Evolutionary conservation across 2,888 invertebrate species (phyloP).

Genomic region (Neria commutata): DNA sequence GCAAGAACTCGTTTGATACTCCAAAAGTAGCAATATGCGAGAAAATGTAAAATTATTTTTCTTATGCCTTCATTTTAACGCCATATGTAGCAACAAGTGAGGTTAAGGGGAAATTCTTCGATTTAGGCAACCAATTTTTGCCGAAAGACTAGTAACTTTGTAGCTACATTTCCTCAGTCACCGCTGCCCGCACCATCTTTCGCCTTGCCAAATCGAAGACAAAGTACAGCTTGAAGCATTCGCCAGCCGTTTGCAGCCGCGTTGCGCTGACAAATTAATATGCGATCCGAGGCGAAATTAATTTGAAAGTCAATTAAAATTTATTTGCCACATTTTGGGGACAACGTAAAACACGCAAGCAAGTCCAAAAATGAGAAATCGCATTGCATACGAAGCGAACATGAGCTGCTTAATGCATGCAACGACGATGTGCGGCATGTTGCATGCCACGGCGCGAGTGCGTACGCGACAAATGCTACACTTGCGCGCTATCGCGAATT

Average conservation of each 20-base stretch:
- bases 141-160: no score
- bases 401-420: background rate
- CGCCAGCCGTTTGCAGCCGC: no score
- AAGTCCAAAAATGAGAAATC: background rate
- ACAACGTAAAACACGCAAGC: background rate
- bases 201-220: background rate
- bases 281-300: constrained; percentile 22
- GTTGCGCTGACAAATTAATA: constrained; percentile 8
- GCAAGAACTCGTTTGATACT: no score
- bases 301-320: constrained; percentile 31
- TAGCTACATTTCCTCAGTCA: no score
- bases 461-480: background rate
- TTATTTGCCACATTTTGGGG: constrained; percentile 18
- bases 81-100: no score
- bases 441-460: background rate
- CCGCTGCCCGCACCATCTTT: background rate
- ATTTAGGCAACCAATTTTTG: no score
- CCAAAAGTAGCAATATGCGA: no score
- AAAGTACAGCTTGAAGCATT: no score
- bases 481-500: background rate
- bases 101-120: no score
- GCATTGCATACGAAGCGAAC: background rate
- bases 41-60: no score
- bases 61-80: no score
- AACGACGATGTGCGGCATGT: background rate